A percentile compares a stretch with the other conserved stretches of the same genome.
Conservation (phyloP, 2,113 vertebrate species). For the Macquaria australasica region DNA sequence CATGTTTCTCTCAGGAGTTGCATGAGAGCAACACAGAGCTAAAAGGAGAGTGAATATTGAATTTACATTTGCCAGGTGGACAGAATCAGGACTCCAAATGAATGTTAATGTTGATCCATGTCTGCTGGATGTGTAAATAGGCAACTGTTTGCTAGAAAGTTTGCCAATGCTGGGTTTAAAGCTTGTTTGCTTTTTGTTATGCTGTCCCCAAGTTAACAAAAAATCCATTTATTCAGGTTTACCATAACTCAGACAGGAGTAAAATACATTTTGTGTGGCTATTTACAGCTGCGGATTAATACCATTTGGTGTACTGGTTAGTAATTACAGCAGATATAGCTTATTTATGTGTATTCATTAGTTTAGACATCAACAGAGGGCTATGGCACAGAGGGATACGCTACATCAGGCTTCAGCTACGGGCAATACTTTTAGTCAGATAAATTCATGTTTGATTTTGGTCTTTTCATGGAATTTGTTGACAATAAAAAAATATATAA, state of each 20-base stretch:
- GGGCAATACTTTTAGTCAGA: not conserved
- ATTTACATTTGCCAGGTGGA: slow-evolving; percentile 18
- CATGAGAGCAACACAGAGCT: slow-evolving; percentile 5
- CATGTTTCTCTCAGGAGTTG: not conserved
- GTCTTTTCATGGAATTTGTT: slow-evolving; percentile 11
- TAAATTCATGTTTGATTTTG: not conserved
- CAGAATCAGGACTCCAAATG: not conserved
- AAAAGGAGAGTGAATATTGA: not conserved
- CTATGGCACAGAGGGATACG: not conserved
- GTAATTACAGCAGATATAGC: not conserved
- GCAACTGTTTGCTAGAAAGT: not conserved
- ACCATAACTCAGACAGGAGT: not conserved
- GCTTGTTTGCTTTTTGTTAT: not conserved
- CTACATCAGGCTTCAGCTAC: not conserved
- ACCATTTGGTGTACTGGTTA: not conserved
- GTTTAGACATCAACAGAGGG: not conserved
- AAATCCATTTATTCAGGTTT: not conserved
- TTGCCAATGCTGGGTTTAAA: not conserved
- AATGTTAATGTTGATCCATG: not conserved
- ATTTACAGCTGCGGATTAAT: not conserved
- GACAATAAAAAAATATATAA: not conserved
- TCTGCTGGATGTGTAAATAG: not conserved
- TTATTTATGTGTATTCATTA: not conserved
- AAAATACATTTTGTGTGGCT: not conserved
- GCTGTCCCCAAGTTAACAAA: not conserved